phyloP scores from a whole-genome alignment of 2,888 invertebrate genomes.

The Dinocampus coccinellae region DNA sequence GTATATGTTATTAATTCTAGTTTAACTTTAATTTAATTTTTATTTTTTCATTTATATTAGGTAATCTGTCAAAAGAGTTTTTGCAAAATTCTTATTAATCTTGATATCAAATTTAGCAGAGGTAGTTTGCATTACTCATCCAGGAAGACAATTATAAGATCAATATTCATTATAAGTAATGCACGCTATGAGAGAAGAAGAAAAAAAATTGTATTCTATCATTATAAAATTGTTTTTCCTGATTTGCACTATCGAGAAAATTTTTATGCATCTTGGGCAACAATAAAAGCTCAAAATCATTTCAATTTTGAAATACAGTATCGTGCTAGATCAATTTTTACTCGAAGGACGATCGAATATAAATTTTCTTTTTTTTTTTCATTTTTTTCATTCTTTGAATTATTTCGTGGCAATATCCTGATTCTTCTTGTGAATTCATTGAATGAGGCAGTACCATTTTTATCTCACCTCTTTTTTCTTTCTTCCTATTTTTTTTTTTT shows the following conservation, averaged over 20 bases:
- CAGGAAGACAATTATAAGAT: slow-evolving; percentile 46
- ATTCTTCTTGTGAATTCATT: not conserved
- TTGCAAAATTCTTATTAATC: not conserved
- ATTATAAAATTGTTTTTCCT: too few relatives aligned
- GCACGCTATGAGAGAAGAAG: too few relatives aligned
- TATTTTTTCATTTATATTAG: slow-evolving; percentile 3
- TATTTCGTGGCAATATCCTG: not conserved
- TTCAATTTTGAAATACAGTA: not conserved
- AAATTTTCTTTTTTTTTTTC: not conserved
- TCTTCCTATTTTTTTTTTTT: not conserved
- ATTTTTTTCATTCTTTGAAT: not conserved
- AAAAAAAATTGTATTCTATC: too few relatives aligned
- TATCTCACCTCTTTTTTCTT: not conserved
- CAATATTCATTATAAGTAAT: not conserved
- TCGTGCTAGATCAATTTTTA: not conserved
- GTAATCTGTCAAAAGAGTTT: not conserved
- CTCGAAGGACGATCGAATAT: slow-evolving; percentile 5
- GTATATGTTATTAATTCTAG: too few relatives aligned
- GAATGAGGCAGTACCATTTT: not conserved
- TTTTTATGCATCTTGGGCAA: too few relatives aligned
- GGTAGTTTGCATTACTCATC: slow-evolving; percentile 42
- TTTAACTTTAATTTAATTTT: not conserved
- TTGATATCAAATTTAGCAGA: slow-evolving; percentile 28
- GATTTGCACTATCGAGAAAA: too few relatives aligned
- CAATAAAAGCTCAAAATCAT: not conserved